Evolutionary conservation across 92 coral and sea anemone genomes (phyloP).

Genomic region (Zoanthus sansibaricus): DNA sequence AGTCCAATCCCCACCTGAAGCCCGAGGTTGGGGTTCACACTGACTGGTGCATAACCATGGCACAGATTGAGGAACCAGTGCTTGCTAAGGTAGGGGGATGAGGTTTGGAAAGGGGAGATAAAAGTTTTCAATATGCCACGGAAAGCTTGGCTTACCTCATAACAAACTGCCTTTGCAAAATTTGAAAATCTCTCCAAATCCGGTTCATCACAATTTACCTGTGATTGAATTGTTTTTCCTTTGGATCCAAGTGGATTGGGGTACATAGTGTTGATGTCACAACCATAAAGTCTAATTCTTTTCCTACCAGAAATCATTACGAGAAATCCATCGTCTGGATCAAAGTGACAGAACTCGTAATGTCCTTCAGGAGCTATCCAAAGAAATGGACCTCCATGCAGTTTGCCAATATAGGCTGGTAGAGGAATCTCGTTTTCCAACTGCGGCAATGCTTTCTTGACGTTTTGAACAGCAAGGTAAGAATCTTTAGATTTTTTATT

Average conservation of each 20-base stretch:
- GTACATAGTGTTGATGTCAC: slow-evolving; percentile 49
- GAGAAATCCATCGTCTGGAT: slow-evolving; percentile 57
- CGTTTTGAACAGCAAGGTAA: slow-evolving; percentile 58
- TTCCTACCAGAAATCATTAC: slow-evolving; percentile 55
- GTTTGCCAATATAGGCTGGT: slow-evolving; percentile 50
- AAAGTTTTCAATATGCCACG: no score
- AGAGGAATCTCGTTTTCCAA: slow-evolving; percentile 41
- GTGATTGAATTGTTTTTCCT: slow-evolving; percentile 54
- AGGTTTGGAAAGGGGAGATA: no score
- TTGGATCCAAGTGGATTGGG: slow-evolving; percentile 60
- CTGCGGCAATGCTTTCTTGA: slow-evolving; percentile 58
- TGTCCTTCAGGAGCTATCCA: slow-evolving; percentile 55
- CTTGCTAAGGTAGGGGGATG: no score
- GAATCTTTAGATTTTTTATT: slow-evolving; percentile 56
- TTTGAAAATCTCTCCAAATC: slow-evolving; percentile 47
- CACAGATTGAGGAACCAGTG: no score
- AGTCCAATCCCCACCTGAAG: no score
- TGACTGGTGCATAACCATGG: no score
- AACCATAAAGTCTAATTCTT: slow-evolving; percentile 46
- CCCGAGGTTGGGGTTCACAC: no score
- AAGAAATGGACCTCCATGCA: slow-evolving; percentile 56
- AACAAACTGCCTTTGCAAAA: slow-evolving; percentile 42
- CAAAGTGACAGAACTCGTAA: slow-evolving; percentile 63
- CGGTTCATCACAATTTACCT: slow-evolving; percentile 50
- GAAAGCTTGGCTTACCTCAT: slow-evolving; percentile 35